Base-by-base conservation (phyloP, 2,888 invertebrate genomes). In the Tenthredo scrophulariae region DNA sequence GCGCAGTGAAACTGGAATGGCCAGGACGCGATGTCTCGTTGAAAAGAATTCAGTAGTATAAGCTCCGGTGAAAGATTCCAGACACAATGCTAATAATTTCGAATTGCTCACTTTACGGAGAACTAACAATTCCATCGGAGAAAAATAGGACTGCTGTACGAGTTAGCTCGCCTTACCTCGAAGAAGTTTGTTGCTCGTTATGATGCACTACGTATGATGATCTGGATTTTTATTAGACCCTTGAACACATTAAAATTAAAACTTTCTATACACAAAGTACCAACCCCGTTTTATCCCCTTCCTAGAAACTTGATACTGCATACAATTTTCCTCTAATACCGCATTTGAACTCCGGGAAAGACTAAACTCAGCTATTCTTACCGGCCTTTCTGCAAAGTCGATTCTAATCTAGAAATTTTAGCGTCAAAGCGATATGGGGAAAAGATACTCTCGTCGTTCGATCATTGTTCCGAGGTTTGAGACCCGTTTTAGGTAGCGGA, bases 401-500 rank as follows among this genome's bases (percentile, higher is more conserved):
- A 13, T 58, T 40, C 58, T 58, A 62, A 80, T 58, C 33, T 15
- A n/a, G n/a, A 62, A 62, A 62, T 40, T 40, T 26, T 0, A 29
- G 77, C 77, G 33, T 54, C 15, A 7, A 26, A 29, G 9, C 18
- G 29, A 50, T 29, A 50, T 29, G 15, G 50, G 29, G 54, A 22
- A 29, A 26, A 50, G 33, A 77, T 77, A 50, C 37, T 40, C 9
- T 18, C 46, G 67, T 29, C 43, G 46, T 46, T 83, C 83, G 46
- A 83, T 83, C 83, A 83, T 83, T 83, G 29, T 83, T 83, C 70
- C 67, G 33, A 46, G 67, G 5, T 18, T 40, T 29, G 18, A 37
- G 80, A 65, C 46, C 67, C 83, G 50, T 83, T 83, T 80, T 43
- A 83, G 67, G 46, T 67, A 50, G 67, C 50, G 18, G 83, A 67